phyloP scores from a whole-genome alignment of 2,888 invertebrate genomes.

The Hypomecis punctinalis region DNA sequence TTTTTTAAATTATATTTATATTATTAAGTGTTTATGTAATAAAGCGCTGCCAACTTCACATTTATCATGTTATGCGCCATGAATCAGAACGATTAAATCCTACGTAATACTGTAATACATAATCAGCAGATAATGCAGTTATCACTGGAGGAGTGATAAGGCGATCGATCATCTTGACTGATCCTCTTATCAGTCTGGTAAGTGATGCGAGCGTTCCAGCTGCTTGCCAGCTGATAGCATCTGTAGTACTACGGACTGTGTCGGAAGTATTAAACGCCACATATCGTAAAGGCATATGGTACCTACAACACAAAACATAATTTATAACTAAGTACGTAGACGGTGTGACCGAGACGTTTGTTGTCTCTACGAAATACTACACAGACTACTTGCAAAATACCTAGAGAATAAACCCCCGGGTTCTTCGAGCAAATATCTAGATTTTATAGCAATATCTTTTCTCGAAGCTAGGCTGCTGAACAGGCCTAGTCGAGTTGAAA shows the following conservation, averaged over 20 bases:
- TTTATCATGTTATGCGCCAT: background rate
- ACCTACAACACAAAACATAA: too few species aligned
- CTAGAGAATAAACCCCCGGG: too few species aligned
- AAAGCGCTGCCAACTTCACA: background rate
- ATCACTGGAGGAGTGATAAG: constrained; percentile 12
- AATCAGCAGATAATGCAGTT: background rate
- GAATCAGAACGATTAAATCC: constrained; percentile 6
- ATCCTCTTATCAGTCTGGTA: too few species aligned
- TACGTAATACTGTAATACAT: constrained; percentile 14
- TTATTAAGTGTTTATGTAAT: background rate
- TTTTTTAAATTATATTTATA: too few species aligned
- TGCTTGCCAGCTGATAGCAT: constrained; percentile 3
- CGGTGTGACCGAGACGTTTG: too few species aligned
- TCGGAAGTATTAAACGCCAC: background rate
- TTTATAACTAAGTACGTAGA: too few species aligned
- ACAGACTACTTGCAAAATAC: too few species aligned
- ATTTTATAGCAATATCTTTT: too few species aligned
- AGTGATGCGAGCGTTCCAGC: background rate
- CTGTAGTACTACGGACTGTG: constrained; percentile 8
- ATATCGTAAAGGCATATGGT: background rate
- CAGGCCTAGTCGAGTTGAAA: too few species aligned
- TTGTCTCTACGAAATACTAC: too few species aligned
- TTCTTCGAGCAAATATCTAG: too few species aligned
- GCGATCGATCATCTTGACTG: background rate
- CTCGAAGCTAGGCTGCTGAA: too few species aligned